A percentile compares a stretch with the other conserved stretches of the same genome.
These are phyloP conservation scores for Mamestra brassicae DNA, from an alignment of 2,888 invertebrate genomes.

Conservation along the genomic window DNA sequence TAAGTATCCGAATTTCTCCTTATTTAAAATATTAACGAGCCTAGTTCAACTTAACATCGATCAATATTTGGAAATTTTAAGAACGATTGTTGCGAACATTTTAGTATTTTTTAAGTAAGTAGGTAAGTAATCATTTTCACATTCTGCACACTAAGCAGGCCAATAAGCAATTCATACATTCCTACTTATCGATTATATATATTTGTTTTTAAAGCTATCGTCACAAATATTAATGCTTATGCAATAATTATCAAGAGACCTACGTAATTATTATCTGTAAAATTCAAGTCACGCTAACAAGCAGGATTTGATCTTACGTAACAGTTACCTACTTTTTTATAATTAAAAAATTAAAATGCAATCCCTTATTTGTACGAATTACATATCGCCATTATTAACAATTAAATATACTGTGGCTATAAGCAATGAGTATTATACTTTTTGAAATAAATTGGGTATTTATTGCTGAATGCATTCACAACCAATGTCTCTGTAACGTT, in stretches of 20 bases:
- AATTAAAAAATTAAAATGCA: constrained; percentile 10
- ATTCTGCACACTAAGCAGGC: constrained; percentile 35
- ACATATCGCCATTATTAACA: constrained; percentile 17
- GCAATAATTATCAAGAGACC: constrained; percentile 40
- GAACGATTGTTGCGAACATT: constrained; percentile 14
- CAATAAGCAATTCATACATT: constrained; percentile 35
- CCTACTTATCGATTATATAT: constrained; percentile 15
- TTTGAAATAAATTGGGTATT: constrained; percentile 37
- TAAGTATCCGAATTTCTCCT: constrained; percentile 15
- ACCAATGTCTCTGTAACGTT: constrained; percentile 55
- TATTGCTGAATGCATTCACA: constrained; percentile 65
- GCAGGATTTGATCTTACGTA: constrained; percentile 26
- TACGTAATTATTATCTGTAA: constrained; percentile 17
- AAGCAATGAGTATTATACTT: constrained; percentile 9
- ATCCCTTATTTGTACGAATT: constrained; percentile 19
- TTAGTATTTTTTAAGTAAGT: constrained; percentile 45
- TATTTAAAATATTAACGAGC: constrained; percentile 24
- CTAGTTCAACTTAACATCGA: constrained; percentile 20
- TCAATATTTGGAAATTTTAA: constrained; percentile 18
- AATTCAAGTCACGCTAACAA: constrained; percentile 22
- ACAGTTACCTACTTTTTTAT: not conserved
- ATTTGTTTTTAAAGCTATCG: constrained; percentile 39
- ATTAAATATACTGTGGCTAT: constrained; percentile 33
- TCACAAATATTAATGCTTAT: constrained; percentile 38
- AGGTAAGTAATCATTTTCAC: not conserved